Conservation (phyloP, 2,797 vertebrate genomes). For the Chelon labrosus region DNA sequence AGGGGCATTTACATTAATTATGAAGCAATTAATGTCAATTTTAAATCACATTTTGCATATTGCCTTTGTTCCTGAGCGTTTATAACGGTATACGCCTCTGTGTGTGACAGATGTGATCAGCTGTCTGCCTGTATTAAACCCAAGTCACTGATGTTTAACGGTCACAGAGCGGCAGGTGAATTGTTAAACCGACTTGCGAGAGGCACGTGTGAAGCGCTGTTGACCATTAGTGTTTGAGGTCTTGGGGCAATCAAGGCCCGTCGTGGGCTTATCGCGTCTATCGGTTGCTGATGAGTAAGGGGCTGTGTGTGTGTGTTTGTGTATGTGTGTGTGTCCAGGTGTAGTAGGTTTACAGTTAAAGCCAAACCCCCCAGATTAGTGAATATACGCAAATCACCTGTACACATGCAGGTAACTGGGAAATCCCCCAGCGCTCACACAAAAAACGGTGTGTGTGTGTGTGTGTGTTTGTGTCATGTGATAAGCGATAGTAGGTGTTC, state of each 20-base stretch:
- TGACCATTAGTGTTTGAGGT: constrained; percentile 36
- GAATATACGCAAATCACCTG: constrained; percentile 81
- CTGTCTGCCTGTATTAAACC: neutral
- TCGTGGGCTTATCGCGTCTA: constrained; percentile 29
- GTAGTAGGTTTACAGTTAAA: constrained; percentile 83
- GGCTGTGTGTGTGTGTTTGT: constrained; percentile 15
- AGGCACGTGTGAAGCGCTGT: constrained; percentile 4
- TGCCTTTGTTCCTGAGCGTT: neutral
- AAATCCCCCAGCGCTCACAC: constrained; percentile 68
- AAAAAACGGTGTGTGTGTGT: constrained; percentile 28
- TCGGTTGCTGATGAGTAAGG: constrained; percentile 49
- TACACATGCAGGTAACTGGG: constrained; percentile 67
- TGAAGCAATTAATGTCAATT: neutral
- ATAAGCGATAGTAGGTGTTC: constrained; percentile 15
- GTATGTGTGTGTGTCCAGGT: constrained; percentile 74
- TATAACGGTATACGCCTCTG: neutral
- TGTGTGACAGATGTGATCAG: constrained; percentile 34
- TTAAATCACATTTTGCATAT: neutral
- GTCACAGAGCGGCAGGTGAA: constrained; percentile 56
- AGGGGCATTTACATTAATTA: neutral
- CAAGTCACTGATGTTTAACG: constrained; percentile 52
- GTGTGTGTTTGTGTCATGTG: constrained; percentile 8
- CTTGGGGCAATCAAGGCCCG: constrained; percentile 16
- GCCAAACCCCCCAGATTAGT: constrained; percentile 75
- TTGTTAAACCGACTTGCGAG: constrained; percentile 12